phyloP scores from a whole-genome alignment of 2,888 invertebrate genomes.

The Ernsta delagoae region DNA sequence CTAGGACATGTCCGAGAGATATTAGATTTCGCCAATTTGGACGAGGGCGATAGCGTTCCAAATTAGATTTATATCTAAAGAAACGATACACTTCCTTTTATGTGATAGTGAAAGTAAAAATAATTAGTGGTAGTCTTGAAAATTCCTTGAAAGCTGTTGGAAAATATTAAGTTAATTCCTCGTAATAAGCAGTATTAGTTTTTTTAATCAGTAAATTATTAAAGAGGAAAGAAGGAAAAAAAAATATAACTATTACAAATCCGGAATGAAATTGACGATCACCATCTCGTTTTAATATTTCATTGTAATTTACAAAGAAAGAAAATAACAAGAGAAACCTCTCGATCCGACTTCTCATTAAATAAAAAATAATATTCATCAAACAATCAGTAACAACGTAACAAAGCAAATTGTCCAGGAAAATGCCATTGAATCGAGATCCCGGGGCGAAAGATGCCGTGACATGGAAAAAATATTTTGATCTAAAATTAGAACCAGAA shows the following conservation, averaged over 20 bases:
- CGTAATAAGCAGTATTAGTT: no score
- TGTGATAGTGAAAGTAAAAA: no score
- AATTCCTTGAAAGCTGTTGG: no score
- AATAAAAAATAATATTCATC: neutral
- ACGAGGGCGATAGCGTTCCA: neutral
- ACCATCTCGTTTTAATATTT: no score
- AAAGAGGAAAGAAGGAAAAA: neutral
- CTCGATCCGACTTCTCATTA: neutral
- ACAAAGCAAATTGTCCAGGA: constrained; percentile 3
- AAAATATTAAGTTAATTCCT: no score
- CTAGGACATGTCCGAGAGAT: neutral
- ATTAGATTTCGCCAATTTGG: neutral
- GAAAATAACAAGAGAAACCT: neutral
- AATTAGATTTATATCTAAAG: neutral
- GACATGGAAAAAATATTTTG: neutral
- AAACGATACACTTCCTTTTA: neutral
- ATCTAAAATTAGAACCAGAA: neutral
- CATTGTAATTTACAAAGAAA: neutral
- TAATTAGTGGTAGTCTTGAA: no score
- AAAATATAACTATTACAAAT: neutral
- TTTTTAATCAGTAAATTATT: no score
- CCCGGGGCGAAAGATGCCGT: neutral
- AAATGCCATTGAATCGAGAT: neutral
- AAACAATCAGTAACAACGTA: constrained; percentile 1
- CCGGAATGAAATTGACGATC: no score